Evolutionary conservation across 2,113 vertebrate species (phyloP), one percentile per base, ranked within the genome.

Genomic region (Odontesthes bonariensis): DNA sequence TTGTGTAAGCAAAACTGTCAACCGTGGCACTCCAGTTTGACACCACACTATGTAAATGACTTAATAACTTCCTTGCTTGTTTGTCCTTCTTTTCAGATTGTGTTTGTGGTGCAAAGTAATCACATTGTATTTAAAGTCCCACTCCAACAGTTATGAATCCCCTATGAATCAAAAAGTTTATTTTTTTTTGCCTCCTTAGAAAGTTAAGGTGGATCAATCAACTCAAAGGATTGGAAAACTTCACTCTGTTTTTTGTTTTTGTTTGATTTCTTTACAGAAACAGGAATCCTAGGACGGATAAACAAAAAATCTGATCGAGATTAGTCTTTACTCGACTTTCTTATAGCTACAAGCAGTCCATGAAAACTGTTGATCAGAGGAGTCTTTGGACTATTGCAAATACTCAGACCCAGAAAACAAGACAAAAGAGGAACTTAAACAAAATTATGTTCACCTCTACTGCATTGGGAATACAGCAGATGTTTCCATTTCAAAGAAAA

Each of bases 391-490:
- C 33, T 55, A 49, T 40, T 35, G 7, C 9, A 33, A 47, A 20
- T 51, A 8, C 3, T 17, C 12, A 19, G 23, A 0, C 27, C 52
- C 65, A 31, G 16, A 16, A n/a, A 17, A 22, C 16, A 22, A 35
- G 60, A 33, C n/a, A 46, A 38, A 8, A 17, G 6, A 61, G 10
- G 17, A 33, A 5, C 4, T 42, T 12, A 63, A 40, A 61, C 75
- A 61, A 69, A 63, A 17, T 69, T 69, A 35, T 35, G 35, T 35
- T 69, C 40, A 57, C 46, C 35, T 69, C 6, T 2, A n/a, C 13
- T 73, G 32, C 5, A 54, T 16, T 64, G 56, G 3, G 20, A 38
- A 75, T n/a, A 5, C 40, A 65, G 33, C 61, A 64, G 49, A 75
- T 40, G 70, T 51, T 58, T 73, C 16, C 0, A 7, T 62, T 47